Evolutionary conservation across 2,888 invertebrate genomes (phyloP), one percentile per base, ranked within the genome.

Genomic region (Agriopis aurantiaria): DNA sequence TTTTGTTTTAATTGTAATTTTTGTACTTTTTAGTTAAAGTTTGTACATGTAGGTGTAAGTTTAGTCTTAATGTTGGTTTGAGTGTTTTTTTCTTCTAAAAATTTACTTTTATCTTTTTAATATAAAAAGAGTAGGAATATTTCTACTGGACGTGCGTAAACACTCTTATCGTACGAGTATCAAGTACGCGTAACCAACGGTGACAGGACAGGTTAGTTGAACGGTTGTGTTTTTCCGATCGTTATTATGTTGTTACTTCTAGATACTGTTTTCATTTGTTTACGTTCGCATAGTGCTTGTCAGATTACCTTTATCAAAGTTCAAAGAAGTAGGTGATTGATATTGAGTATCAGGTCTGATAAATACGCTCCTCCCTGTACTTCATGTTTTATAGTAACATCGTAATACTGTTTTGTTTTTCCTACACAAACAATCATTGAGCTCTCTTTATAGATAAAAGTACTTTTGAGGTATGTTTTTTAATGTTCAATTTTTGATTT

Each of bases 311-410:
- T 23, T 68, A 63, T 68, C 68, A 43, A 43, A 53, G 68, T 64
- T 53, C 58, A 68, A 58, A 68, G 62, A 53, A 68, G 62, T 14
- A 61, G 49, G 33, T 57, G 62, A 68, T 67, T 62, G 68, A 65
- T 66, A 68, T 58, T 12, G 12, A 12, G 33, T 52, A 52, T 83
- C 78, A 77, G 75, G 51, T 70, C 65, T 64, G 78, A 81, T 81
- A 76, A 76, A 9, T 53, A 40, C 52, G 59, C 59, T 59, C 52
- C 52, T 14, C 65, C 58, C 41, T 33, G 3, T 8, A 10, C 48
- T 40, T 56, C 40, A 56, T 58, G 8, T 41, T 51, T 40, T 48
- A 9, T 60, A 40, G 9, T 49, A 7, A 11, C 14, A 17, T 57
- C 10, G 43, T 14, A 43, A 45, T 43, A 11, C 6, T 14, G 1